A percentile compares a stretch with the other conserved stretches of the same genome.
phyloP scores from a whole-genome alignment of 2,113 vertebrate species.

The Rostratula benghalensis region DNA sequence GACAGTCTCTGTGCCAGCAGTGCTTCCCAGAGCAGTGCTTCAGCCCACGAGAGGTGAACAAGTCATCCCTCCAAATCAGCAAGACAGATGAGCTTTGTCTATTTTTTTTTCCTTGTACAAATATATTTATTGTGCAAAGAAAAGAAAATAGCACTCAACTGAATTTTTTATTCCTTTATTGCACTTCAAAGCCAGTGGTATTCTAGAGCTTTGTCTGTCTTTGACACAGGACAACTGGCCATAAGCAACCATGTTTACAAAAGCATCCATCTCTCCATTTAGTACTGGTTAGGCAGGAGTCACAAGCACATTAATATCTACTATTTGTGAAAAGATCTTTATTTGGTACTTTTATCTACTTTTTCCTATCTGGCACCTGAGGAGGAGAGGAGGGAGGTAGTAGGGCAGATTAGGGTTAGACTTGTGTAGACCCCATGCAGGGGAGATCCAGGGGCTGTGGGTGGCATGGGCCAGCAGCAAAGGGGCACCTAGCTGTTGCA shows the following conservation, averaged over 20 bases:
- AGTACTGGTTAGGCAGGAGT: not conserved
- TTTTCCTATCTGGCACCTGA: not conserved
- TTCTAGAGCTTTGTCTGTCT: not conserved
- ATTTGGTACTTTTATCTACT: not conserved
- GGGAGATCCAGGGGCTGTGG: no score
- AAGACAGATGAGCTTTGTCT: not conserved
- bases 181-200: not conserved
- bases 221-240: not conserved
- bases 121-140: not conserved
- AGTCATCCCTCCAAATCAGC: not conserved
- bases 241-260: not conserved
- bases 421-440: fast-evolving
- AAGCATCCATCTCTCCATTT: not conserved
- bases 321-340: not conserved
- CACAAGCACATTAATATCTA: not conserved
- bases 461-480: not conserved
- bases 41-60: not conserved
- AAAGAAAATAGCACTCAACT: not conserved
- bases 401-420: not conserved
- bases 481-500: not conserved
- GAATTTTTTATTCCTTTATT: not conserved
- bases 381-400: not conserved
- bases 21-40: fast-evolving
- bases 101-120: not conserved
- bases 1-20: not conserved